These are phyloP conservation scores for Arenaria interpres DNA, from an alignment of 2,113 vertebrate species.

Conservation along the genomic window DNA sequence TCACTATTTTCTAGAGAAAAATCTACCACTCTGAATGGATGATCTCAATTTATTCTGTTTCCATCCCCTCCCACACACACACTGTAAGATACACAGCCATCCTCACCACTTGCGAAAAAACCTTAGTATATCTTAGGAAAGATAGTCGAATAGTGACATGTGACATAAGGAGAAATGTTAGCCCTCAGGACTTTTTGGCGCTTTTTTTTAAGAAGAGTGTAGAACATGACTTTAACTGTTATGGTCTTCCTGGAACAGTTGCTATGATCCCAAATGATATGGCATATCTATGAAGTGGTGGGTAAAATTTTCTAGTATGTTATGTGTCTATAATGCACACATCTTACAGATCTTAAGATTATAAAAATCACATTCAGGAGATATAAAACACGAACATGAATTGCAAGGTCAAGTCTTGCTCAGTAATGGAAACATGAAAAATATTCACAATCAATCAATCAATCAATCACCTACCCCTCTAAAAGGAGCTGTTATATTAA, in stretches of 20 bases:
- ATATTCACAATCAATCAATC: background rate
- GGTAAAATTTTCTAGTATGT: background rate
- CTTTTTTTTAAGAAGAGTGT: background rate
- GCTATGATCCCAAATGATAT: background rate
- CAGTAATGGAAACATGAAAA: background rate
- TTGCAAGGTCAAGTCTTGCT: background rate
- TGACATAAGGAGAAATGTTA: background rate
- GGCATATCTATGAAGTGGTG: background rate
- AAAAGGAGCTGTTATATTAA: background rate
- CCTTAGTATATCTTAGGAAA: background rate
- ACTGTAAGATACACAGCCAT: background rate
- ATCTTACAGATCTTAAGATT: background rate
- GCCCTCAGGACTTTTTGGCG: background rate
- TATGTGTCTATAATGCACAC: background rate
- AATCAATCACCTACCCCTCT: background rate
- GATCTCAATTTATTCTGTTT: background rate
- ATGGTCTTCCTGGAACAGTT: background rate
- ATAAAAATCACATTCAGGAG: background rate
- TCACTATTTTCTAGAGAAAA: background rate
- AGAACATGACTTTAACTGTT: background rate
- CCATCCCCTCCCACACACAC: too few species aligned
- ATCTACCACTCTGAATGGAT: background rate
- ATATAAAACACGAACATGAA: background rate
- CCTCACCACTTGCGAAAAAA: background rate
- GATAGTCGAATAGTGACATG: background rate